Base-by-base conservation (phyloP, 1,140 invertebrate genomes). In the Tetragnatha versicolor region DNA sequence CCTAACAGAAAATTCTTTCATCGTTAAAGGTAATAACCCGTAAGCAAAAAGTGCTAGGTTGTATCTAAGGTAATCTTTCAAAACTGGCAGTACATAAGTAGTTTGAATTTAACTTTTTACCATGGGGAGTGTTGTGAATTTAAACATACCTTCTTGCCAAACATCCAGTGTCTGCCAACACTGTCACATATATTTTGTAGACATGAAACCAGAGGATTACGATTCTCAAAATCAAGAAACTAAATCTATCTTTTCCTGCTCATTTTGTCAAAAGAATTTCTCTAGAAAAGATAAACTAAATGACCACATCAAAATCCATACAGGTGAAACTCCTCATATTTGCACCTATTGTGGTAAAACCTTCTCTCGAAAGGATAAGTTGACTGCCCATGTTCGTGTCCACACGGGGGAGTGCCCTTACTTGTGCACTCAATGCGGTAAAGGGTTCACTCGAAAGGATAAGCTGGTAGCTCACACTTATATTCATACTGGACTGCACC, bases 361-460 rank as follows among this genome's bases (percentile, higher is more conserved):
- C 1, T 93, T 93, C 82, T 91, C 91, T 1, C 87, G 92, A 53
- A 87, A 92, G 80, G 92, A 92, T 83, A 93, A 92, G 83, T 84
- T 89, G 60, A 91, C 92, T 10, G 91, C 92, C 45, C 97, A 99
- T 86, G 96, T 93, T 58, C 90, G 97, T 61, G 98, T 98, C 86
- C 97, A 99, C 88, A 98, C 96, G 3, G 91, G 91, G 9, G 98
- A 95, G 88, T 98, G 98, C 85, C 96, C 96, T 2, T 98, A 98
- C 87, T 91, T 93, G 0, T 98, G 96, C 86, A 92, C 94, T 82
- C 88, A 93, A 92, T 83, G 75, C 25, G 79, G 66, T 1, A 84
- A 73, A 83, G 87, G 93, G 83, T 96, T 96, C 81, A 84, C 88
- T 25, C 83, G 88, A 82, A 85, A 87, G 82, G 86, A 86, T 69